These are phyloP conservation scores for Myathropa florea DNA, from an alignment of 2,888 invertebrate genomes.

Conservation along the genomic window DNA sequence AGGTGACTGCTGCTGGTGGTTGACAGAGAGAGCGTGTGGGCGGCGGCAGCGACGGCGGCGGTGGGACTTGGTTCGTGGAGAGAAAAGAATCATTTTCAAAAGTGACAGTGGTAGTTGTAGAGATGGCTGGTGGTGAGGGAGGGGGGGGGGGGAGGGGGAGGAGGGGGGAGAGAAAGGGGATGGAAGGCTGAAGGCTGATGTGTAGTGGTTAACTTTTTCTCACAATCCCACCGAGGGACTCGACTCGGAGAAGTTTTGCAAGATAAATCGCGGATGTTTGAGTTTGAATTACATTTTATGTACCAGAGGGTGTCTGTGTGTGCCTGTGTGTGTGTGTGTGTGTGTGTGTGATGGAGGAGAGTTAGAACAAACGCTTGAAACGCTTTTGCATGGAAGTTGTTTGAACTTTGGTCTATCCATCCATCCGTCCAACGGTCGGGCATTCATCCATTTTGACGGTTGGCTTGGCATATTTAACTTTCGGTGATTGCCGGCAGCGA, in stretches of 20 bases:
- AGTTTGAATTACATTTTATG: conserved; percentile 14
- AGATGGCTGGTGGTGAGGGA: background rate
- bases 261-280: conserved; percentile 40
- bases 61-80: background rate
- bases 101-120: conserved; percentile 44
- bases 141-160: background rate
- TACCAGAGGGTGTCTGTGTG: background rate
- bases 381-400: conserved; percentile 16
- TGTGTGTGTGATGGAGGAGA: background rate
- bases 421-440: background rate
- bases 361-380: background rate
- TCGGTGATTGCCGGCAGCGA: background rate
- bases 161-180: too few relatives aligned
- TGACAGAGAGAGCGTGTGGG: background rate
- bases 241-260: background rate
- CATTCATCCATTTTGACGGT: background rate
- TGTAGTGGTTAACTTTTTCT: conserved; percentile 22
- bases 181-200: too few relatives aligned
- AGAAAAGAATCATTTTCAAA: conserved; percentile 55
- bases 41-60: background rate
- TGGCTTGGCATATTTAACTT: background rate
- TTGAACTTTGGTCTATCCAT: background rate
- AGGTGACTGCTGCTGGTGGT: conserved; percentile 55
- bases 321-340: background rate
- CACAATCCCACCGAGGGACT: background rate